Conservation (phyloP, 2,113 vertebrate genomes). For the Ovis aries region DNA sequence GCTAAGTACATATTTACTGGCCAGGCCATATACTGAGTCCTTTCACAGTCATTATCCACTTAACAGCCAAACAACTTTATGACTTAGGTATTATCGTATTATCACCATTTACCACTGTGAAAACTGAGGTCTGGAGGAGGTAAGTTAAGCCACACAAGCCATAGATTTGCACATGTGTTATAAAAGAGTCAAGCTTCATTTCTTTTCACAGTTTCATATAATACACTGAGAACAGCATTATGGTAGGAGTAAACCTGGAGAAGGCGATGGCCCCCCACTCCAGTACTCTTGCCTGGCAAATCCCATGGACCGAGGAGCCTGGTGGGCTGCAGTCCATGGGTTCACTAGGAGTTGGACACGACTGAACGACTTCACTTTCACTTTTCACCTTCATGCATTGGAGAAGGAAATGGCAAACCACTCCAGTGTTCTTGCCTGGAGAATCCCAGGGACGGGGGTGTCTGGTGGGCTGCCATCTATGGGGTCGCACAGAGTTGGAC, state of each 20-base stretch:
- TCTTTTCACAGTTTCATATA: not conserved
- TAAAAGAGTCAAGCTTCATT: not conserved
- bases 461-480: too few relatives aligned
- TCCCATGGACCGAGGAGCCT: too few relatives aligned
- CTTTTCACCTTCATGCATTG: too few relatives aligned
- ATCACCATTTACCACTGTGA: not conserved
- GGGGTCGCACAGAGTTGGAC: too few relatives aligned
- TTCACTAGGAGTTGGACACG: too few relatives aligned
- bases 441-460: too few relatives aligned
- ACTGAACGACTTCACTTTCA: too few relatives aligned
- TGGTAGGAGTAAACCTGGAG: not conserved
- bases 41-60: not conserved
- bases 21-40: not conserved
- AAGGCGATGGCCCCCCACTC: too few relatives aligned
- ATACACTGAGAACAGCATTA: not conserved
- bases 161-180: not conserved
- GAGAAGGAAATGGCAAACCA: too few relatives aligned
- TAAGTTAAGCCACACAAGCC: not conserved
- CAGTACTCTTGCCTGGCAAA: too few relatives aligned
- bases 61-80: not conserved
- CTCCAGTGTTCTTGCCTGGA: too few relatives aligned
- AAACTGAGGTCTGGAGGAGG: not conserved
- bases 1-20: not conserved
- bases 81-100: not conserved
- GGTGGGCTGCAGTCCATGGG: too few relatives aligned